Conservation (phyloP, 1,140 invertebrate species). For the Drosophila persimilis region DNA sequence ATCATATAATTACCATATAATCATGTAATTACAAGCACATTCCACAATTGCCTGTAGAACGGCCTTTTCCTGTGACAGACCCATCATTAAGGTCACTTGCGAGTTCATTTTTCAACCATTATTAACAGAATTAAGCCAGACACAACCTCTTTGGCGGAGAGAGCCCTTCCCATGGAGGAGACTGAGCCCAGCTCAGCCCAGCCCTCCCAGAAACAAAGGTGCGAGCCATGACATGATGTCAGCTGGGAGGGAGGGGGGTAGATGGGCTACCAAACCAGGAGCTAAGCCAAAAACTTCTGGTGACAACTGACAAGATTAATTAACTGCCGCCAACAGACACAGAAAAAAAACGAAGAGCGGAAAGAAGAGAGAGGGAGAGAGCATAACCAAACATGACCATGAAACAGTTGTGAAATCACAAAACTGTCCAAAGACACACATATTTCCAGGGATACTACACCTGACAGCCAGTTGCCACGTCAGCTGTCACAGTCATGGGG, state of each 20-base stretch:
- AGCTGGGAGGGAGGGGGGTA: constrained; percentile 32
- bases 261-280: constrained; percentile 36
- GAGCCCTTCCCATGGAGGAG: constrained; percentile 17
- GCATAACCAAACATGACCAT: constrained; percentile 42
- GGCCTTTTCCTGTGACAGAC: too few relatives aligned
- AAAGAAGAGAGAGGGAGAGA: background rate
- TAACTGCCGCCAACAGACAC: constrained; percentile 52
- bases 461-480: constrained; percentile 18
- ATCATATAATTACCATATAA: too few relatives aligned
- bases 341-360: constrained; percentile 14
- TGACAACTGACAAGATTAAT: constrained; percentile 75
- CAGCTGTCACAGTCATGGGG: constrained; percentile 17
- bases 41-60: too few relatives aligned
- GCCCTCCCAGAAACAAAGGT: constrained; percentile 20
- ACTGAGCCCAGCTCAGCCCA: constrained; percentile 14
- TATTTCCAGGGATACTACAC: background rate
- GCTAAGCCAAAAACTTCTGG: constrained; percentile 56
- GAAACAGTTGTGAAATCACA: constrained; percentile 56
- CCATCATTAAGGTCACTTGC: constrained; percentile 21
- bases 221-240: constrained; percentile 62
- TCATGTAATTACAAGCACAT: too few relatives aligned
- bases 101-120: constrained; percentile 23
- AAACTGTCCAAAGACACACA: constrained; percentile 25
- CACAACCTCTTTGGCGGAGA: constrained; percentile 2
- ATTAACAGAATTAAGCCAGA: constrained; percentile 39